phyloP scores from a whole-genome alignment of 2,797 vertebrate genomes.

The Alectoris magna region DNA sequence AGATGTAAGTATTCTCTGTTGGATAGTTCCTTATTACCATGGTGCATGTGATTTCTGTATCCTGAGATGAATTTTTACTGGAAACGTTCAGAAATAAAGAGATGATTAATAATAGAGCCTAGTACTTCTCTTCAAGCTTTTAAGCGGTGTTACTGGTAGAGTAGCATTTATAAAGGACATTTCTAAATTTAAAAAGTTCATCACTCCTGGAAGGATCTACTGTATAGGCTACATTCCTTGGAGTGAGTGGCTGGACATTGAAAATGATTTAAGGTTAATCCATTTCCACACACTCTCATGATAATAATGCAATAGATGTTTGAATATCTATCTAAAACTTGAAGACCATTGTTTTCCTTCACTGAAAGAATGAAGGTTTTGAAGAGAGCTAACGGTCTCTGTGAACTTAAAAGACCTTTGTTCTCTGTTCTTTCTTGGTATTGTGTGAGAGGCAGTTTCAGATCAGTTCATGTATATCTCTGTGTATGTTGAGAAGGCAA shows the following conservation, averaged over 20 bases:
- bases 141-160: not conserved
- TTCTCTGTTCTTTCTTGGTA: not conserved
- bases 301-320: not conserved
- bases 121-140: not conserved
- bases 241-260: fast-evolving
- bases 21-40: not conserved
- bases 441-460: not conserved
- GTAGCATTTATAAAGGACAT: not conserved
- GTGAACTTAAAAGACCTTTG: fast-evolving
- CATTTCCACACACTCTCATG: fast-evolving
- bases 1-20: not conserved
- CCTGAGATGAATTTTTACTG: not conserved
- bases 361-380: not conserved
- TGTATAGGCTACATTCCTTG: not conserved
- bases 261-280: not conserved
- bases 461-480: not conserved
- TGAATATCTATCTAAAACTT: not conserved
- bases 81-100: not conserved
- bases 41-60: fast-evolving
- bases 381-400: not conserved
- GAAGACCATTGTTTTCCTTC: not conserved
- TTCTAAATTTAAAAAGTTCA: not conserved
- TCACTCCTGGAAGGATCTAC: not conserved
- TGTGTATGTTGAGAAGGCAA: not conserved
- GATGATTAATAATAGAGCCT: fast-evolving